Base-by-base conservation (phyloP, 1,140 invertebrate species). In the Proctacanthus coquilletti region DNA sequence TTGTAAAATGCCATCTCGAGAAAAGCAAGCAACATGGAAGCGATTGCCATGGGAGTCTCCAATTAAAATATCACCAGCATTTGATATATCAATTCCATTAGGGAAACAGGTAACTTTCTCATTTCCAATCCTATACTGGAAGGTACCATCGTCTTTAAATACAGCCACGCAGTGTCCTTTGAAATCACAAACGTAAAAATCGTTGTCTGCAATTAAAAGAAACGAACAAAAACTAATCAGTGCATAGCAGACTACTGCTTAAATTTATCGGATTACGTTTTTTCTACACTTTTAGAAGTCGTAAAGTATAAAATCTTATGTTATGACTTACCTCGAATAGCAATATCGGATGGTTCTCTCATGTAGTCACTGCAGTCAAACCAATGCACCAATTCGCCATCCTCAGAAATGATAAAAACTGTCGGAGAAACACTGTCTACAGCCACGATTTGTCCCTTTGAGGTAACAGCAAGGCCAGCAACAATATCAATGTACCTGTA, bases 121-220 rank as follows among this genome's bases (percentile, higher is more conserved):
- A 64, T 81, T 85, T 36, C 91, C 92, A 65, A 96, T 94, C 44
- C 88, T 80, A 45, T 89, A 77, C 42, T 93, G 61, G 62, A 88
- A 95, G 38, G 76, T 74, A 41, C 92, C 92, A 38, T 87, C 81
- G 55, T 92, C 85, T 54, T 80, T 83, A 62, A 94, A 95, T 14
- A 96, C 91, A 21, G 91, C 87, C 13, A 97, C 89, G 60, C 89
- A 94, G 61, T 96, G 92, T 38, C 89, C 91, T 65, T 96, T 96
- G 60, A 95, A 97, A 62, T 97, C 92, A 61, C 92, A 96, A 18
- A 96, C 87, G 65, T 89, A 97, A 65, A 88, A 95, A 61, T 94
- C 87, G 52, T 89, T 87, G 42, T 84, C 84, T 86, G 52, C 34
- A 68, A 66, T 46, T 42, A 33, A 45, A 30, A 50, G 31, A 40